A percentile compares a stretch with the other conserved stretches of the same genome.
Conservation (phyloP, 1,140 invertebrate species). For the Thaumetopoea pityocampa region DNA sequence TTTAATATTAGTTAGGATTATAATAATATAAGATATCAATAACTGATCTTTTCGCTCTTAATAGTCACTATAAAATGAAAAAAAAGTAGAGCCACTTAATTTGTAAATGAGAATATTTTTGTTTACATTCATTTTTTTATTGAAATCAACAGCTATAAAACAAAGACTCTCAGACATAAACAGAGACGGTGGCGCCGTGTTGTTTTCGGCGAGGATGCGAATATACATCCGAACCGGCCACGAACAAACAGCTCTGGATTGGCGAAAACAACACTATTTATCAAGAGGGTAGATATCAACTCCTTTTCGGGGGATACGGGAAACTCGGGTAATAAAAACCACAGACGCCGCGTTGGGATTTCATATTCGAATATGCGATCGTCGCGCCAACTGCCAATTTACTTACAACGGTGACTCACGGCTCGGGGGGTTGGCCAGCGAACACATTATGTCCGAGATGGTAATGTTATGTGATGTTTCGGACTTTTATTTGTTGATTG, state of each 20-base stretch:
- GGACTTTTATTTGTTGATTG: no score
- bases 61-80: no score
- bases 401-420: conserved; percentile 44
- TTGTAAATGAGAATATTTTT: conserved; percentile 1
- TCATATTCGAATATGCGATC: conserved; percentile 57
- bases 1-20: no score
- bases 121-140: conserved; percentile 8
- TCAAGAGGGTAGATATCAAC: conserved; percentile 58
- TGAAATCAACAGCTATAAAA: conserved; percentile 23
- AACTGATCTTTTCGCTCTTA: no score
- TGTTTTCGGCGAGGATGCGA: conserved; percentile 34
- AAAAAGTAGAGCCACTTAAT: no score
- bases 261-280: conserved; percentile 72
- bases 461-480: no score
- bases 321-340: conserved; percentile 57
- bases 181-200: conserved; percentile 37
- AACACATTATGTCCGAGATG: conserved; percentile 21
- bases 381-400: conserved; percentile 45
- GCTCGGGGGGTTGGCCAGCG: conserved; percentile 22
- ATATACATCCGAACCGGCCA: conserved; percentile 34
- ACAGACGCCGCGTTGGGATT: conserved; percentile 41
- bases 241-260: conserved; percentile 51
- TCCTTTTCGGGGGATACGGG: conserved; percentile 48
- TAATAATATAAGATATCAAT: no score
- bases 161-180: conserved; percentile 27